Percentiles rank a stretch among this genome's conserved stretches.
Conservation (phyloP, 1,140 invertebrate species). For the Calephelis nemesis region DNA sequence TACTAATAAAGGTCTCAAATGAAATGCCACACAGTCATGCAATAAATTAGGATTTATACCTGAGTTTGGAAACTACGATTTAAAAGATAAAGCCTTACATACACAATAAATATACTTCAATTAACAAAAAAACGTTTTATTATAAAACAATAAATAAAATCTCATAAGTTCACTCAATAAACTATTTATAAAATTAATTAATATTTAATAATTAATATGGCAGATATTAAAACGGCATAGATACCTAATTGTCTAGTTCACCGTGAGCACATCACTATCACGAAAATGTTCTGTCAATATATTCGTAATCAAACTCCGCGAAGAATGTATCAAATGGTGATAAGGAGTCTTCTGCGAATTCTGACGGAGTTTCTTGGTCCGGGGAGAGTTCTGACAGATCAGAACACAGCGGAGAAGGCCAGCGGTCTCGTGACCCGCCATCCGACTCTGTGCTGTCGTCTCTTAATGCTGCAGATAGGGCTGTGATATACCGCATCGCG, state of each 20-base stretch:
- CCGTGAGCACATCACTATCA: conserved; percentile 62
- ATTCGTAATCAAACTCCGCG: conserved; percentile 73
- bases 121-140: conserved; percentile 68
- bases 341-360: conserved; percentile 71
- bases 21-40: no score
- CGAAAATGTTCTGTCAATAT: conserved; percentile 70
- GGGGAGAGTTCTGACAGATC: conserved; percentile 69
- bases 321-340: conserved; percentile 77
- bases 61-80: not conserved
- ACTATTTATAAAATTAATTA: conserved; percentile 62
- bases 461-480: conserved; percentile 72
- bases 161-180: conserved; percentile 58
- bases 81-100: not conserved
- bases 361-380: conserved; percentile 59
- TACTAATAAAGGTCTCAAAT: no score
- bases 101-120: conserved; percentile 25
- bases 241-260: conserved; percentile 19
- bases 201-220: conserved; percentile 64
- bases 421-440: conserved; percentile 46
- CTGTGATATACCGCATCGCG: conserved; percentile 93
- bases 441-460: conserved; percentile 46
- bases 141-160: conserved; percentile 71
- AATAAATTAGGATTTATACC: not conserved
- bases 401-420: conserved; percentile 69
- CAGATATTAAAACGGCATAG: conserved; percentile 34